phyloP scores from a whole-genome alignment of 2,888 invertebrate genomes.

The Acleris literana region DNA sequence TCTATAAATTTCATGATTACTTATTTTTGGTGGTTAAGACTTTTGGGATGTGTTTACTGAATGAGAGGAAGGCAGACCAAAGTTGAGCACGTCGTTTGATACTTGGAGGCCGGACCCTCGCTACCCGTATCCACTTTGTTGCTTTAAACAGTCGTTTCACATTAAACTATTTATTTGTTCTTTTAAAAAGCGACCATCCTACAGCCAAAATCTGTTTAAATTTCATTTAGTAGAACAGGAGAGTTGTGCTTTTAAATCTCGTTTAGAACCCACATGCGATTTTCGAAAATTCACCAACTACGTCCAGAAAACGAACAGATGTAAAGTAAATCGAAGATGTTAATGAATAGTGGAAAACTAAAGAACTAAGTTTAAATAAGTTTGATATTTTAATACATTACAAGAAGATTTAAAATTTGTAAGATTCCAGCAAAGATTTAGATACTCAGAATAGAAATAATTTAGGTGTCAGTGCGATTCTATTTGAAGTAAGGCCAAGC shows the following conservation, averaged over 20 bases:
- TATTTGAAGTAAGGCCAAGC: conserved; percentile 64
- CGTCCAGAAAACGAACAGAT: conserved; percentile 30
- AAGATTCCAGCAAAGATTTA: conserved; percentile 50
- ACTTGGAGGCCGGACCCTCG: conserved; percentile 78
- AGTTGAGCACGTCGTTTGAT: conserved; percentile 67
- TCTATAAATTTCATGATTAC: background rate
- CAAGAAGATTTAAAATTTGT: conserved; percentile 59
- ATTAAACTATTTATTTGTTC: conserved; percentile 51
- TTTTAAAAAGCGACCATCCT: conserved; percentile 71
- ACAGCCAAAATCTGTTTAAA: conserved; percentile 55
- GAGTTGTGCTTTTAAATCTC: conserved; percentile 62
- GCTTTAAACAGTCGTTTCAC: conserved; percentile 62
- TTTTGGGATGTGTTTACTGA: conserved; percentile 45
- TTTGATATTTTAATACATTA: conserved; percentile 74
- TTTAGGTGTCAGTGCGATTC: conserved; percentile 68
- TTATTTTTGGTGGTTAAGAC: background rate
- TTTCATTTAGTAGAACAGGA: conserved; percentile 53
- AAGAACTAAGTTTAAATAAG: conserved; percentile 42
- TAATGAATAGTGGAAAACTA: conserved; percentile 48
- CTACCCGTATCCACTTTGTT: conserved; percentile 76
- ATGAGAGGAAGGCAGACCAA: conserved; percentile 64
- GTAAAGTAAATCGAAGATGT: conserved; percentile 45
- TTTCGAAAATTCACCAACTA: conserved; percentile 26
- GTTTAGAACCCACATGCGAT: conserved; percentile 38
- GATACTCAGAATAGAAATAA: conserved; percentile 48